Percentiles rank a stretch among this genome's conserved stretches.
These are phyloP conservation scores for Neoaliturus tenellus DNA, from an alignment of 2,888 invertebrate species.

Conservation along the genomic window DNA sequence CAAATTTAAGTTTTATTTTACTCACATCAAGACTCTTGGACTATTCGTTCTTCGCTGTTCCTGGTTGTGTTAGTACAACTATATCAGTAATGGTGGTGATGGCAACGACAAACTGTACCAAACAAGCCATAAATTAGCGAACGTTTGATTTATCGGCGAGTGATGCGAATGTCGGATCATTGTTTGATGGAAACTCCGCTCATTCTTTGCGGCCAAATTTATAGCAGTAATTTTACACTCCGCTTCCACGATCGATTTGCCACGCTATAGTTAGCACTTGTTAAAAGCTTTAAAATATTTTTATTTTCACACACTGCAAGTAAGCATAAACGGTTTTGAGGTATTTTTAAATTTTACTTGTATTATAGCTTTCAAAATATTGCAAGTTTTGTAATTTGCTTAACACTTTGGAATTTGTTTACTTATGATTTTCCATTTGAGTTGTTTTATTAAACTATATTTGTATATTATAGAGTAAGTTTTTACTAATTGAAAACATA, in stretches of 20 bases:
- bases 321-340: not conserved
- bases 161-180: not conserved
- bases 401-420: no score
- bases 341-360: not conserved
- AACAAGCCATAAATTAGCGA: not conserved
- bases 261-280: constrained; percentile 57
- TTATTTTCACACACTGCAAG: no score
- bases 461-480: no score
- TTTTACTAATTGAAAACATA: no score
- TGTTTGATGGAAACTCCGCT: not conserved
- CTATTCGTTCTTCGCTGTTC: no score
- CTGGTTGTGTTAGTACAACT: not conserved
- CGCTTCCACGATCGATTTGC: not conserved
- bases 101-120: not conserved
- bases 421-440: no score
- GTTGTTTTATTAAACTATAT: no score
- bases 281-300: no score
- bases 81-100: not conserved
- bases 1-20: no score
- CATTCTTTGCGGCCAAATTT: not conserved
- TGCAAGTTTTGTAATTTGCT: no score
- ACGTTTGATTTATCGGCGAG: not conserved
- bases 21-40: not conserved
- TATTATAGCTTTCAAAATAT: no score
- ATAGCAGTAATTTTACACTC: not conserved